Base-by-base conservation (phyloP, 1,140 invertebrate species). In the Bicyclus anynana region DNA sequence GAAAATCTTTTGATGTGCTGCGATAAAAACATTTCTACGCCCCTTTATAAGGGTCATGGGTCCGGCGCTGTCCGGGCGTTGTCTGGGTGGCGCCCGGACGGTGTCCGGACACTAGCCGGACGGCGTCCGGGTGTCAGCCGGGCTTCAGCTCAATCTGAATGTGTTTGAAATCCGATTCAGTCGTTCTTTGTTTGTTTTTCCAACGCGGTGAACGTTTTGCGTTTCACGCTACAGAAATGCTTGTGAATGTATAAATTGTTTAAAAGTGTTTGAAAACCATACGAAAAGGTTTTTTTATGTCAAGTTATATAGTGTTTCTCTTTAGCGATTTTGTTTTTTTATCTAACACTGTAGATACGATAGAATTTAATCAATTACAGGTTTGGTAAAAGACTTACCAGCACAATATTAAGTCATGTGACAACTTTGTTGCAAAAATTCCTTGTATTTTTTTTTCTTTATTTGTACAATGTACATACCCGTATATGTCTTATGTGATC, bases 111-210 rank as follows among this genome's bases (percentile, higher is more conserved):
- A 26, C 14, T n/a, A n/a, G n/a, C 12, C 20, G 46, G 21, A 7
- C n/a, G 12, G 46, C 12, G 37, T 5, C 21, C 26, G 46, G 46
- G 20, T 21, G 20, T 13, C n/a, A n/a, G n/a, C 12, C 20, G 46
- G 21, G 13, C n/a, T 5, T 20, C 12, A 14, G 1, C 21, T 48
- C 20, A 48, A 48, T 48, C 14, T 21, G 10, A 48, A 48, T 48
- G 46, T 13, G 46, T 48, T 48, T n/a, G 46, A 21, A 48, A 27
- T 48, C 20, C 46, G 46, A 48, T 27, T 13, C n/a, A 13, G n/a
- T 23, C n/a, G n/a, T 14, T 40, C 26, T 48, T 48, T 48, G 46
- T 48, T 48, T 48, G 26, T 48, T 48, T 48, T n/a, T 2, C 23
- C 46, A 10, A 48, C 46, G 46, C 16, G 26, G 12, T 48, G 13